Evolutionary conservation across 2,797 vertebrate species (phyloP), one percentile per base, ranked within the genome.

Genomic region (Odontamblyopus rebecca): DNA sequence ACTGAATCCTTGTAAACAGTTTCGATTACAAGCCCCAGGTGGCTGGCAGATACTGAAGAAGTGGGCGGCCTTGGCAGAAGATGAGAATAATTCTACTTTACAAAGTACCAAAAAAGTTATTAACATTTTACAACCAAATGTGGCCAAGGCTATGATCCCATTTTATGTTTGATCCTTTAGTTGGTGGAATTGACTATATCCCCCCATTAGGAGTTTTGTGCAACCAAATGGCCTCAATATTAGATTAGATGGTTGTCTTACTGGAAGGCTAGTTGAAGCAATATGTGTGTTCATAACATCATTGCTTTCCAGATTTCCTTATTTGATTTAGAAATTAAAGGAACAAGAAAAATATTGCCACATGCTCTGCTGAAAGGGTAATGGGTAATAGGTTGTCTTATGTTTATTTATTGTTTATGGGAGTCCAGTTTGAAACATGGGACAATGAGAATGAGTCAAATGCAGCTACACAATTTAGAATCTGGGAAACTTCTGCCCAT

Each of bases 11-110:
- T 77, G 57, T 73, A 71, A 66, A 70, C 61, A 26, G 38, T 12
- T 66, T 62, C 62, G 71, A 71, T 72, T 76, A 73, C 23, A 6
- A 68, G 51, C 62, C 70, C 73, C 59, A 75, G 73, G 67, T 74
- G 67, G 59, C 71, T 76, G 71, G 77, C 79, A 68, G 62, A 69
- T 54, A 50, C 48, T 67, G 59, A 64, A 67, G 63, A 63, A 66
- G 72, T 81, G 78, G 76, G 76, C 81, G 81, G 76, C 85, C 81
- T 76, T 78, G 71, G 80, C 70, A 65, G 38, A 23, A 69, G 29
- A 62, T 67, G 59, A 70, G 12, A 61, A 67, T 68, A 50, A 70
- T 44, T 73, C 9, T 19, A 41, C 66, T 38, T 65, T 61, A 72
- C 23, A 54, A 51, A 38, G 63, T 29, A 19, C 60, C 32, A 35